phyloP scores from a whole-genome alignment of 2,888 invertebrate species.

The Portevinia maculata region DNA sequence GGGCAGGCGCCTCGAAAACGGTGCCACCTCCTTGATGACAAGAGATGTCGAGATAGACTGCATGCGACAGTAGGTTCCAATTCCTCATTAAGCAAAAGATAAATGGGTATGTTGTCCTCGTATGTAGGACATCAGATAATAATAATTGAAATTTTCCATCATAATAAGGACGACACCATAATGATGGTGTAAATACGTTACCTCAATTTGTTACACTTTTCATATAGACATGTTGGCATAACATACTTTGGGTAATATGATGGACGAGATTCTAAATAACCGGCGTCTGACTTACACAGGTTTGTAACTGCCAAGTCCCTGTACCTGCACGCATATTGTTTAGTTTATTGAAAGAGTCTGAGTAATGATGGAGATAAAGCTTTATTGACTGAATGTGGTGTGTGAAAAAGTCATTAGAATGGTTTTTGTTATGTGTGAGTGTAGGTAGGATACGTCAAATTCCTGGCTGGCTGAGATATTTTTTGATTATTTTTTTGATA shows the following conservation, averaged over 20 bases:
- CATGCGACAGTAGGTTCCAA: constrained; percentile 48
- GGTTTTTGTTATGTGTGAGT: background rate
- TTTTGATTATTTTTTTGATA: no score
- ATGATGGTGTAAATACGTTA: constrained; percentile 70
- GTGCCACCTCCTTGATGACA: constrained; percentile 55
- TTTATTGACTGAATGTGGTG: constrained; percentile 9
- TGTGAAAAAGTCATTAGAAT: constrained; percentile 10
- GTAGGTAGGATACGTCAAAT: no score
- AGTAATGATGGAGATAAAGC: constrained; percentile 9
- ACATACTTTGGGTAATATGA: constrained; percentile 28
- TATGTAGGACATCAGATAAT: constrained; percentile 68
- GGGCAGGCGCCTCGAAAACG: constrained; percentile 41
- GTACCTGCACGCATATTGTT: background rate
- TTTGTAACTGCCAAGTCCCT: constrained; percentile 19
- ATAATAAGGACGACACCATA: constrained; percentile 64
- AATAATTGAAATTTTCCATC: constrained; percentile 60
- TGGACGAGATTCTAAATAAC: constrained; percentile 42
- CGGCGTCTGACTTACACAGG: background rate
- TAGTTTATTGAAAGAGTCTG: constrained; percentile 34
- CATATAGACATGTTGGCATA: constrained; percentile 15
- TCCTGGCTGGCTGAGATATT: no score
- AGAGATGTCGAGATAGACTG: constrained; percentile 28
- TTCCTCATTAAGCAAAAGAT: constrained; percentile 61
- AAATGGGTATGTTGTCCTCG: constrained; percentile 23
- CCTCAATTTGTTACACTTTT: constrained; percentile 51